A percentile compares a stretch with the other conserved stretches of the same genome.
Conservation (phyloP, 2,797 vertebrate genomes). For the Nasua narica region DNA sequence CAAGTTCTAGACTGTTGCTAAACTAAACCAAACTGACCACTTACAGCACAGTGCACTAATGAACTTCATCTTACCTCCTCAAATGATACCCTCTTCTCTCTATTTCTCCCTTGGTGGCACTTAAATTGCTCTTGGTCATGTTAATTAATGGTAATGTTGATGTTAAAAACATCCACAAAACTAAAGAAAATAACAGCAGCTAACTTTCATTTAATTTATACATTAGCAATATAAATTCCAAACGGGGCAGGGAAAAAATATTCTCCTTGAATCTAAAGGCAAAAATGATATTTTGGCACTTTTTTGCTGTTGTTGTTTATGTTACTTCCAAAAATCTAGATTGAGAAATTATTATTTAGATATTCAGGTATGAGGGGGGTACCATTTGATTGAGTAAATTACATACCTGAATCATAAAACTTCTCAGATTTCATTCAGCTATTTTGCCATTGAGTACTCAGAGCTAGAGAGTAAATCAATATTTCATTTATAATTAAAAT, state of each 20-base stretch:
- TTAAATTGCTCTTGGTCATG: background rate
- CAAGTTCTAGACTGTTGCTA: background rate
- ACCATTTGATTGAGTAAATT: background rate
- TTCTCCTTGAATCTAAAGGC: background rate
- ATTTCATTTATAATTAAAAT: slow-evolving; percentile 54
- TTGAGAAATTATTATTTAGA: background rate
- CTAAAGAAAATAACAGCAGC: background rate
- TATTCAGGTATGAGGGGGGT: background rate
- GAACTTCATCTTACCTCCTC: background rate
- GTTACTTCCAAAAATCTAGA: background rate
- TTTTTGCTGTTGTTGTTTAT: background rate
- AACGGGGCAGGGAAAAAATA: background rate
- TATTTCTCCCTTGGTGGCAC: background rate
- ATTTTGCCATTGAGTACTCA: background rate
- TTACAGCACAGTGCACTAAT: background rate
- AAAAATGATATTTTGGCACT: background rate
- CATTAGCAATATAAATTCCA: background rate
- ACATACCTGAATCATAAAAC: background rate
- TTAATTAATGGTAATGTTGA: background rate
- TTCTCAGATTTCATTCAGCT: background rate
- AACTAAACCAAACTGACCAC: background rate
- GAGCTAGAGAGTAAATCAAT: background rate
- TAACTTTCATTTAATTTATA: background rate
- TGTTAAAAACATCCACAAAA: background rate
- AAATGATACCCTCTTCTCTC: background rate